Evolutionary conservation across 2,888 invertebrate species (phyloP).

Genomic region (Agrotis exclamationis): DNA sequence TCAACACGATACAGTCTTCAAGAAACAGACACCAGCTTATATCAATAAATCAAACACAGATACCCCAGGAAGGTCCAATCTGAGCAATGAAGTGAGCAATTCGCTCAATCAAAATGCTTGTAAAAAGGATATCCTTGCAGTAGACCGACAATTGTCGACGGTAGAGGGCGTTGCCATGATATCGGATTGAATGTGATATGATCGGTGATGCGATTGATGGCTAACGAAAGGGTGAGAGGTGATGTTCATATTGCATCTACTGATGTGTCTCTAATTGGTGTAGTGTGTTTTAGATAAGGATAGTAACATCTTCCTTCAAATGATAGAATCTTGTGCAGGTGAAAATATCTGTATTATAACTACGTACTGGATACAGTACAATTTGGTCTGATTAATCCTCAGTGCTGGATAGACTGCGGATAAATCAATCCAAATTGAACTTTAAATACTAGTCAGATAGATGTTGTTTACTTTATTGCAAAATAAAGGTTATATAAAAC

Average conservation of each 20-base stretch:
- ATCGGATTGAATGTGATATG: slow-evolving; percentile 60
- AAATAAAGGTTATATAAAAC: not conserved
- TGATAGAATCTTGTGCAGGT: too few relatives aligned
- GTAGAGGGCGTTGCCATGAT: slow-evolving; percentile 78
- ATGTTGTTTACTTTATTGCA: not conserved
- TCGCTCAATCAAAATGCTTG: slow-evolving; percentile 76
- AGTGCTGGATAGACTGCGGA: too few relatives aligned
- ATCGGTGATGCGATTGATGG: slow-evolving; percentile 55
- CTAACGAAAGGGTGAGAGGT: slow-evolving; percentile 46
- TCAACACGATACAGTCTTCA: slow-evolving; percentile 4
- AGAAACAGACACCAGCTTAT: slow-evolving; percentile 24
- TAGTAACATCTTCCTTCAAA: not conserved
- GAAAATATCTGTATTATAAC: too few relatives aligned
- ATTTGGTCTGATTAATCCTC: too few relatives aligned
- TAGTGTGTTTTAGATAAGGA: not conserved
- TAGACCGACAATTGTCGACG: slow-evolving; percentile 57
- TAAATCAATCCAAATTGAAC: too few relatives aligned
- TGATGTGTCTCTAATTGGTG: slow-evolving; percentile 7
- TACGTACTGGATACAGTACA: too few relatives aligned
- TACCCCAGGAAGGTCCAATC: slow-evolving; percentile 68
- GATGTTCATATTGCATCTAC: slow-evolving; percentile 2
- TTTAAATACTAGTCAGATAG: not conserved
- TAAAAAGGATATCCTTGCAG: slow-evolving; percentile 82
- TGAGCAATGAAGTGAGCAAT: slow-evolving; percentile 76
- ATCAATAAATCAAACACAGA: slow-evolving; percentile 47